Conservation (phyloP, 2,113 vertebrate species). For the Galeopterus variegatus region DNA sequence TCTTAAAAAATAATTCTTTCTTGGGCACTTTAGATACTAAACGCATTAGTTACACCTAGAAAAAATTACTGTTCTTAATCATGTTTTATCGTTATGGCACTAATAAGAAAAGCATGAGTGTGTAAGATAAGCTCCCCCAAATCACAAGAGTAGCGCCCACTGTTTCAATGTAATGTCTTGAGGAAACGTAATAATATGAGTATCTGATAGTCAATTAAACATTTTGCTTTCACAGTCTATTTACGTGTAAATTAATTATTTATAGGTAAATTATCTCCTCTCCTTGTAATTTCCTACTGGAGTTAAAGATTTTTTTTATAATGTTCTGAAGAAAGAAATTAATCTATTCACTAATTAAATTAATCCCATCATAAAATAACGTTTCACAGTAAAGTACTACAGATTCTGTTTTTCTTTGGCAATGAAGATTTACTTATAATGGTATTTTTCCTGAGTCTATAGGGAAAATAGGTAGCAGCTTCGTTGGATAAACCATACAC, state of each 20-base stretch:
- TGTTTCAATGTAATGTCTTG: conserved; percentile 22
- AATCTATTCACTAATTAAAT: conserved; percentile 69
- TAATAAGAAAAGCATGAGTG: neutral
- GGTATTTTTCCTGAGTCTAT: neutral
- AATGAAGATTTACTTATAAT: neutral
- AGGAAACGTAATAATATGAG: conserved; percentile 16
- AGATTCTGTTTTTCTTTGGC: conserved; percentile 15
- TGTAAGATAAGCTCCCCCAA: conserved; percentile 46
- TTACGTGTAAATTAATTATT: conserved; percentile 77
- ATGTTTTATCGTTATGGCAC: neutral
- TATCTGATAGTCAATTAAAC: conserved; percentile 58
- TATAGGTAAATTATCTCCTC: conserved; percentile 61
- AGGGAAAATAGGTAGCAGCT: neutral
- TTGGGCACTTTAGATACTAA: neutral
- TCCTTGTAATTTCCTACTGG: conserved; percentile 50
- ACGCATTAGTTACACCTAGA: neutral
- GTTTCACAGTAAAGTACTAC: neutral
- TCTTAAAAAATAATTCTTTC: neutral
- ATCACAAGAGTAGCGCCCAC: neutral
- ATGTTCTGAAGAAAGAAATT: conserved; percentile 55
- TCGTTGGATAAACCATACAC: neutral
- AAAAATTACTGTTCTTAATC: neutral
- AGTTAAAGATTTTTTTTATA: conserved; percentile 58
- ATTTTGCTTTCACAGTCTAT: conserved; percentile 64
- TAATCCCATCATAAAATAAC: neutral